These are phyloP conservation scores for Apotomis betuletana DNA, from an alignment of 2,888 invertebrate genomes.

Conservation along the genomic window DNA sequence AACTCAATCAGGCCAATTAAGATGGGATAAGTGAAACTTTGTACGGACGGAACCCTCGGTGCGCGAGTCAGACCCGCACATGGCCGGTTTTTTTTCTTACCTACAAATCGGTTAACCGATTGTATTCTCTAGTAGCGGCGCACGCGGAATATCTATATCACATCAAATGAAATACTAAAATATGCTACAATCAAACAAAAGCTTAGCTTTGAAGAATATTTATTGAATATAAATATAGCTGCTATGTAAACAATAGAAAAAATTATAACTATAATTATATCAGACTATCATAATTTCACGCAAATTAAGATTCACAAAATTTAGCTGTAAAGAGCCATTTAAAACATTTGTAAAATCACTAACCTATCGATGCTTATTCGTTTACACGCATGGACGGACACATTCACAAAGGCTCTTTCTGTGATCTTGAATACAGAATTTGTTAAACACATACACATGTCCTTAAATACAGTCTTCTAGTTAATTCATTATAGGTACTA, in stretches of 20 bases:
- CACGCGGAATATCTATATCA: too few relatives aligned
- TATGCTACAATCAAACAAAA: conserved; percentile 1
- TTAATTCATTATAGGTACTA: conserved; percentile 23
- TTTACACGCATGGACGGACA: conserved; percentile 42
- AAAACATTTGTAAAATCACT: conserved; percentile 37
- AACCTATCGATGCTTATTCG: conserved; percentile 41
- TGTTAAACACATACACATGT: neutral
- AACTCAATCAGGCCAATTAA: too few relatives aligned
- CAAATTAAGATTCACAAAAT: conserved; percentile 19
- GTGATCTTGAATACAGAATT: neutral
- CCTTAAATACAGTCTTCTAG: conserved; percentile 40
- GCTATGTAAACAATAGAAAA: conserved; percentile 9
- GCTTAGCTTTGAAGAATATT: conserved; percentile 19
- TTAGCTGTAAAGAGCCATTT: conserved; percentile 31
- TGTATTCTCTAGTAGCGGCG: too few relatives aligned
- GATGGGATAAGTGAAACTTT: too few relatives aligned
- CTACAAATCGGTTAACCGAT: too few relatives aligned
- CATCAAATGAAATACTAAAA: neutral
- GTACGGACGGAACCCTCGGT: too few relatives aligned
- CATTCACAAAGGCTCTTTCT: conserved; percentile 29
- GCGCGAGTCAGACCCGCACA: too few relatives aligned
- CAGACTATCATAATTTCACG: neutral
- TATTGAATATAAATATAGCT: conserved; percentile 56
- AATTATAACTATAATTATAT: conserved; percentile 2
- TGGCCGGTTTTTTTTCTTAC: too few relatives aligned